A percentile compares a stretch with the other conserved stretches of the same genome.
Conservation (phyloP, 2,113 vertebrate species). For the Callipepla californica region DNA sequence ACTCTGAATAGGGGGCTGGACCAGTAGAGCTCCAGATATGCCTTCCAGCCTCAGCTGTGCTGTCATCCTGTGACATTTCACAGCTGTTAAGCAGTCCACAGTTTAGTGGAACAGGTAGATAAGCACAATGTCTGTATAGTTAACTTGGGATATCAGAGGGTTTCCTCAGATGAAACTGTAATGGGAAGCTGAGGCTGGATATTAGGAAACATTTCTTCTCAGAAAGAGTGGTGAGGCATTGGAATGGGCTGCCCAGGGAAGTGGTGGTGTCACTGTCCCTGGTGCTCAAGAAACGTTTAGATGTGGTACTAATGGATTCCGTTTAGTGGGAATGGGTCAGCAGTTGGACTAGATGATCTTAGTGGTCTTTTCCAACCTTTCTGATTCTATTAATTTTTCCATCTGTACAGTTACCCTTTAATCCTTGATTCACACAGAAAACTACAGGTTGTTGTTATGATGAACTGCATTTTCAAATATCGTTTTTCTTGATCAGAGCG, state of each 20-base stretch:
- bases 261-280: too few relatives aligned
- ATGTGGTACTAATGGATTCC: too few relatives aligned
- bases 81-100: not conserved
- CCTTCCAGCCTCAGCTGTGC: not conserved
- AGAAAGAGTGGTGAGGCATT: too few relatives aligned
- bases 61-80: not conserved
- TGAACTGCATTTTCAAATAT: not conserved
- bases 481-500: not conserved
- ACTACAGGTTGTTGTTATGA: not conserved
- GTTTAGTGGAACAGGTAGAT: not conserved
- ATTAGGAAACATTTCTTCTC: too few relatives aligned
- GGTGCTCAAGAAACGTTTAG: too few relatives aligned
- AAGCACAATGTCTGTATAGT: not conserved
- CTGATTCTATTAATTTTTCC: not conserved
- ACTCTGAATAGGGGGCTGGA: not conserved
- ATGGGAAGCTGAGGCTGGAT: too few relatives aligned
- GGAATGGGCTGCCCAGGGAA: too few relatives aligned
- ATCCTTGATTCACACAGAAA: not conserved
- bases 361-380: too few relatives aligned
- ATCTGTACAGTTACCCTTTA: not conserved
- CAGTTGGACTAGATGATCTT: too few relatives aligned
- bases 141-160: not conserved
- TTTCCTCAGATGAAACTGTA: not conserved
- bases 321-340: too few relatives aligned
- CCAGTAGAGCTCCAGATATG: not conserved